A percentile compares a stretch with the other conserved stretches of the same genome.
phyloP scores from a whole-genome alignment of 2,888 invertebrate species.

The Byasa hedistus region DNA sequence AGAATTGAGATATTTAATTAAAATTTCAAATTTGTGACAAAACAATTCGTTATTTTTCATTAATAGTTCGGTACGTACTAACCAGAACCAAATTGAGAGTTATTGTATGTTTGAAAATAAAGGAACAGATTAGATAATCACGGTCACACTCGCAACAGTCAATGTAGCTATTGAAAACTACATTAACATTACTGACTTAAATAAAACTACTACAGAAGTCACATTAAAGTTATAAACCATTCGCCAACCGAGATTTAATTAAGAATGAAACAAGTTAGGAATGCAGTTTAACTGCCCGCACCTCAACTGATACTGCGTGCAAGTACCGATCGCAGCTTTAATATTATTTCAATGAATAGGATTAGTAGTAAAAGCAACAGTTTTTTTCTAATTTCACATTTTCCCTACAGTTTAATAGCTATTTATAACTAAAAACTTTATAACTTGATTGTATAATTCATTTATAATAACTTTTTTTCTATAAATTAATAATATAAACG shows the following conservation, averaged over 20 bases:
- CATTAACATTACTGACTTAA: not conserved
- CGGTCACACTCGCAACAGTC: not conserved
- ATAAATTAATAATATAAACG: too few species aligned
- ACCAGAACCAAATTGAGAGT: not conserved
- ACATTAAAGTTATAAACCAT: not conserved
- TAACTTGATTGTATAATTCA: too few species aligned
- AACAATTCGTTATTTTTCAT: too few species aligned
- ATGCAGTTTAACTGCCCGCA: not conserved
- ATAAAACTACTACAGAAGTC: not conserved
- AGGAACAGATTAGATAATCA: not conserved
- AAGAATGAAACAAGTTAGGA: not conserved
- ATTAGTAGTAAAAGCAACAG: too few species aligned
- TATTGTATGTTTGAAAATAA: not conserved
- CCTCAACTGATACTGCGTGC: not conserved
- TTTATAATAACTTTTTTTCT: too few species aligned
- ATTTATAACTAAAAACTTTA: too few species aligned
- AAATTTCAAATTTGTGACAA: too few species aligned
- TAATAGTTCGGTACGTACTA: not conserved
- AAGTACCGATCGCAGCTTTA: conserved; percentile 1
- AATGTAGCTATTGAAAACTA: not conserved
- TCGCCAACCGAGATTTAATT: not conserved
- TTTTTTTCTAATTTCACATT: too few species aligned
- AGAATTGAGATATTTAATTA: too few species aligned
- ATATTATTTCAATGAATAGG: not conserved
- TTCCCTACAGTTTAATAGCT: too few species aligned